A percentile compares a stretch with the other conserved stretches of the same genome.
phyloP scores from a whole-genome alignment of 1,140 invertebrate species.

The Lerema accius region DNA sequence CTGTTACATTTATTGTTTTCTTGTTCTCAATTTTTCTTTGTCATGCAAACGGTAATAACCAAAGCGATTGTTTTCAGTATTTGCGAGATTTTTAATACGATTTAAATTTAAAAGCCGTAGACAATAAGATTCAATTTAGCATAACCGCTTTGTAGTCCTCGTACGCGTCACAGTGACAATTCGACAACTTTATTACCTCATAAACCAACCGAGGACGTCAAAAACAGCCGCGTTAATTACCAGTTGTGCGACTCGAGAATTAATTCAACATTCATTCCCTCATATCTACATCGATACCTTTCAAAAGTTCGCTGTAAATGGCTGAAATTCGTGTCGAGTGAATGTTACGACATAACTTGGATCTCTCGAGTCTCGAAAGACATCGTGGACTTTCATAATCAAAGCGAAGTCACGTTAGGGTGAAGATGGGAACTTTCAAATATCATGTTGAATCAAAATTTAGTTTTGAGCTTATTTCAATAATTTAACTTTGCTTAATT shows the following conservation, averaged over 20 bases:
- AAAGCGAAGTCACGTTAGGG: slow-evolving; percentile 20
- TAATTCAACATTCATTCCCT: slow-evolving; percentile 57
- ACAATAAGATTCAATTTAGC: neutral
- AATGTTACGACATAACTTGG: too few relatives aligned
- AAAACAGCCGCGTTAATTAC: slow-evolving; percentile 43
- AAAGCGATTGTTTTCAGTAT: neutral
- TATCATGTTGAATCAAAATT: slow-evolving; percentile 8
- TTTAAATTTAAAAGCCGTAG: neutral
- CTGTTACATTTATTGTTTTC: slow-evolving; percentile 5
- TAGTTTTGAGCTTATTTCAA: too few relatives aligned
- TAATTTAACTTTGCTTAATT: too few relatives aligned
- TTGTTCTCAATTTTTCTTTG: slow-evolving; percentile 13
- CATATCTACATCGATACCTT: slow-evolving; percentile 43
- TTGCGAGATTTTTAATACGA: neutral
- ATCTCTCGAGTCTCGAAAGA: slow-evolving; percentile 7
- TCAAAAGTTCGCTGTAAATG: slow-evolving; percentile 39
- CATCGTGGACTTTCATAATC: slow-evolving; percentile 14
- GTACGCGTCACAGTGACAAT: slow-evolving; percentile 17
- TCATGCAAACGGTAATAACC: slow-evolving; percentile 15
- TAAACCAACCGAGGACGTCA: slow-evolving; percentile 44
- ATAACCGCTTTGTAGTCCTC: too few relatives aligned
- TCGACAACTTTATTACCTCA: slow-evolving; percentile 55
- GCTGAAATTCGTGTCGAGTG: slow-evolving; percentile 28
- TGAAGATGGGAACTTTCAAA: slow-evolving; percentile 13
- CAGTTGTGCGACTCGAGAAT: slow-evolving; percentile 51